Conservation (phyloP, 2,797 vertebrate species). For the Spheniscus humboldti region DNA sequence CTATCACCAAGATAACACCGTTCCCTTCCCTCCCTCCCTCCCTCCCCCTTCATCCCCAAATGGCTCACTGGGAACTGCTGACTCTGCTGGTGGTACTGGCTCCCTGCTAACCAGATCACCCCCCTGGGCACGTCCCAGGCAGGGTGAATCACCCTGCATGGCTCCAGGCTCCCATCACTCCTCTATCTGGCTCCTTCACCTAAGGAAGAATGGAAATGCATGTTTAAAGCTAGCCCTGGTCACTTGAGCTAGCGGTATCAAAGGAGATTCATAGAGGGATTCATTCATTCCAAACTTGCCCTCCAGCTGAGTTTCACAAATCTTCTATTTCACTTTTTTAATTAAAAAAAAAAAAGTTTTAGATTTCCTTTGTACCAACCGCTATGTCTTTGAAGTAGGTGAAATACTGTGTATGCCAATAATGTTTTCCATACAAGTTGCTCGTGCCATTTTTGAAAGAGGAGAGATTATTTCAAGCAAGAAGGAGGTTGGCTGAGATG, state of each 20-base stretch:
- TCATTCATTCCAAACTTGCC: neutral
- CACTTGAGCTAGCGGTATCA: neutral
- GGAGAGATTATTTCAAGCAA: neutral
- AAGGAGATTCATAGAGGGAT: neutral
- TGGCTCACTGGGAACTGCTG: neutral
- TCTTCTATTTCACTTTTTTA: neutral
- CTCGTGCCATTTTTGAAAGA: neutral
- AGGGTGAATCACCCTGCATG: accelerated
- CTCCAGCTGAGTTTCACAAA: neutral
- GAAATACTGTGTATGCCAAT: neutral
- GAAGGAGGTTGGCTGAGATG: neutral
- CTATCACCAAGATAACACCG: accelerated
- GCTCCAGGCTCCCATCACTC: neutral
- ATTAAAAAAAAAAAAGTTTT: neutral
- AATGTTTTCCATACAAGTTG: neutral
- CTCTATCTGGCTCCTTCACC: neutral
- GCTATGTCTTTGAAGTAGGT: neutral
- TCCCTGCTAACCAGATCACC: neutral
- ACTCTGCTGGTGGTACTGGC: neutral
- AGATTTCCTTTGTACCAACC: neutral
- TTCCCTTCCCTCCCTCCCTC: neutral
- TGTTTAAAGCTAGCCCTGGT: neutral
- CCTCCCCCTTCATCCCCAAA: neutral
- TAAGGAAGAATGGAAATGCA: neutral
- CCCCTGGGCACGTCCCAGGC: neutral